Percentiles rank a stretch among this genome's conserved stretches.
Conservation (phyloP, 2,797 vertebrate species). For the Lepus oiostolus region DNA sequence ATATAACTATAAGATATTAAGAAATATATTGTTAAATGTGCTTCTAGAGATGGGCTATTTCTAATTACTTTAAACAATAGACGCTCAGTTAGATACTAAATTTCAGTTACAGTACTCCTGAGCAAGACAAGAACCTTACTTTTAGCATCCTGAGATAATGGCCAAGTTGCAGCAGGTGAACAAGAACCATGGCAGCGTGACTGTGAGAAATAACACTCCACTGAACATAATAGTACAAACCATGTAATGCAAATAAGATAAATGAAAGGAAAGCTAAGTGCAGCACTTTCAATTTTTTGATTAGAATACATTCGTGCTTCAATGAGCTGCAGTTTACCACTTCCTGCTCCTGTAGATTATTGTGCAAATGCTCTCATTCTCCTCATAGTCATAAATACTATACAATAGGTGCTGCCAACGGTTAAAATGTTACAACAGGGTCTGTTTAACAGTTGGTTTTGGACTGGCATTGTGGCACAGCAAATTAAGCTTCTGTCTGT, state of each 20-base stretch:
- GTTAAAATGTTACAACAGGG: not conserved
- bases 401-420: not conserved
- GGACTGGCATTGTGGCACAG: not conserved
- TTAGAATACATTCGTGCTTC: conserved; percentile 43
- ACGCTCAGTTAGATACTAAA: not conserved
- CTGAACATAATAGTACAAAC: not conserved
- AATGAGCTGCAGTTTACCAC: not conserved
- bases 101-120: conserved; percentile 61
- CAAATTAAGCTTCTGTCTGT: no score
- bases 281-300: conserved; percentile 49
- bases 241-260: not conserved
- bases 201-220: not conserved
- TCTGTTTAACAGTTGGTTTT: not conserved
- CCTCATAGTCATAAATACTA: not conserved
- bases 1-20: conserved; percentile 5
- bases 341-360: not conserved
- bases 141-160: not conserved
- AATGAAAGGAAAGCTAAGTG: not conserved
- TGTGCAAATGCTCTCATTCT: not conserved
- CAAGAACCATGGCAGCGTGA: not conserved
- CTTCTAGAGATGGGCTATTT: conserved; percentile 11
- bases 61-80: conserved; percentile 22
- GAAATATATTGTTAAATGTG: conserved; percentile 46
- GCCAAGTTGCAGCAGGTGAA: conserved; percentile 52
- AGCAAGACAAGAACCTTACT: conserved; percentile 16